Evolutionary conservation across 2,797 vertebrate species (phyloP), one percentile per base, ranked within the genome.

Genomic region (Pseudochromis fuscus): DNA sequence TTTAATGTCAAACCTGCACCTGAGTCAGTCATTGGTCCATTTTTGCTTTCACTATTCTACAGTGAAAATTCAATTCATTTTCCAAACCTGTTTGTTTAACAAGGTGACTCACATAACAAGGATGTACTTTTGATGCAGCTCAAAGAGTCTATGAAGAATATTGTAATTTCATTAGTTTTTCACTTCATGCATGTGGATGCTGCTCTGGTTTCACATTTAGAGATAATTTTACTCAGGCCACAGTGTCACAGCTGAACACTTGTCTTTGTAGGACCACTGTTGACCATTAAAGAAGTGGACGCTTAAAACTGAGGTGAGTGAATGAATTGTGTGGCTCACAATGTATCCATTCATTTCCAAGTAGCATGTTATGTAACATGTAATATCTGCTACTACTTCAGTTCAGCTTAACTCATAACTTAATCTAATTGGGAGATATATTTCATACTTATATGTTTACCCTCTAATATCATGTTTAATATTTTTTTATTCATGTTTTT

Each of bases 291-390:
- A 18, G 18, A 62, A 15, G 0, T 1, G 19, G 5, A 5, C 0
- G 46, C 0, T 13, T 73, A 10, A 75, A 19, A 9, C 44, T 51
- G 59, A 8, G 61, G 87, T 89, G 38, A 81, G 84, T 81, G 37
- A 31, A 67, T 3, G 0, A 1, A 23, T 21, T 1, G 15, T 28
- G 3, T 23, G 2, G 38, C 42, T 19, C n/a, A 19, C 8, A 3
- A 21, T 44, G 38, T n/a, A n/a, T n/a, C 2, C 38, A 42, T 18
- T 18, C 38, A 19, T 42, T 16, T 42, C 2, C 8, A 42, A 42
- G 7, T 40, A 18, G 16, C 38, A n/a, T n/a, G 6, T 18, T 7
- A 8, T 35, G 33, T 35, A 11, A 12, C 13, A 7, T 35, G 33
- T 35, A 35, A 35, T 6, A 35, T 35, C 9, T n/a, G n/a, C n/a